Evolutionary conservation across 1,140 invertebrate genomes (phyloP).

Genomic region (Pogonus chalceus): DNA sequence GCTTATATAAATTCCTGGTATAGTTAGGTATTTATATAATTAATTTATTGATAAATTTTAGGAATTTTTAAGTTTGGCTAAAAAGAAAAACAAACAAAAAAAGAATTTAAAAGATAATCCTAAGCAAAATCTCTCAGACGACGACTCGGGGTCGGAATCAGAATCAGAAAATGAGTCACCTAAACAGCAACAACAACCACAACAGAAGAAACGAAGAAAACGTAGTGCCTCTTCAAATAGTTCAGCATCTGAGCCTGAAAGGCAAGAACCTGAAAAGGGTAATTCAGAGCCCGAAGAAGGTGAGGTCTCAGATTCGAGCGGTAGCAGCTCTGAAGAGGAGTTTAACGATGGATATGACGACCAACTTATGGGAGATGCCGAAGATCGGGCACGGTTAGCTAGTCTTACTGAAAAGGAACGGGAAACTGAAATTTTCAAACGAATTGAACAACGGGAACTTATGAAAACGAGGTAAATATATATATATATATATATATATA

Average conservation of each 20-base stretch:
- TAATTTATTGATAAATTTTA: too few species aligned
- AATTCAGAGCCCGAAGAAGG: slow-evolving; percentile 40
- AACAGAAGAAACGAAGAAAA: slow-evolving; percentile 39
- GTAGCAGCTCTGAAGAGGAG: slow-evolving; percentile 47
- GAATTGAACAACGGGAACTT: slow-evolving; percentile 86
- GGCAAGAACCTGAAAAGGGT: slow-evolving; percentile 23
- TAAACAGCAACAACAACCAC: slow-evolving; percentile 42
- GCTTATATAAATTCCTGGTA: too few species aligned
- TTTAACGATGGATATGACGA: slow-evolving; percentile 76
- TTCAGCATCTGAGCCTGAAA: slow-evolving; percentile 34
- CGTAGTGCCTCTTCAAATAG: slow-evolving; percentile 24
- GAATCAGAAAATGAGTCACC: slow-evolving; percentile 39
- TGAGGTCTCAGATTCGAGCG: slow-evolving; percentile 39
- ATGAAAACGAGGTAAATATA: slow-evolving; percentile 74
- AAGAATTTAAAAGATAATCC: slow-evolving; percentile 29
- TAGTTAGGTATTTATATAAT: too few species aligned
- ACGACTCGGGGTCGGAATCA: slow-evolving; percentile 54
- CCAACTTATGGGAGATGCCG: slow-evolving; percentile 93
- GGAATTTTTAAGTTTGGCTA: slow-evolving; percentile 79
- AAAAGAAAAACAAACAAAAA: slow-evolving; percentile 64
- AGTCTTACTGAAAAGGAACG: slow-evolving; percentile 94
- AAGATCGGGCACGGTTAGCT: slow-evolving; percentile 79
- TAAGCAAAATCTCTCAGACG: slow-evolving; percentile 27
- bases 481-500: too few species aligned
- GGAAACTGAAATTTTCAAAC: slow-evolving; percentile 93